A percentile compares a stretch with the other conserved stretches of the same genome.
phyloP scores from a whole-genome alignment of 2,888 invertebrate species.

The Epirrhoe alternata region DNA sequence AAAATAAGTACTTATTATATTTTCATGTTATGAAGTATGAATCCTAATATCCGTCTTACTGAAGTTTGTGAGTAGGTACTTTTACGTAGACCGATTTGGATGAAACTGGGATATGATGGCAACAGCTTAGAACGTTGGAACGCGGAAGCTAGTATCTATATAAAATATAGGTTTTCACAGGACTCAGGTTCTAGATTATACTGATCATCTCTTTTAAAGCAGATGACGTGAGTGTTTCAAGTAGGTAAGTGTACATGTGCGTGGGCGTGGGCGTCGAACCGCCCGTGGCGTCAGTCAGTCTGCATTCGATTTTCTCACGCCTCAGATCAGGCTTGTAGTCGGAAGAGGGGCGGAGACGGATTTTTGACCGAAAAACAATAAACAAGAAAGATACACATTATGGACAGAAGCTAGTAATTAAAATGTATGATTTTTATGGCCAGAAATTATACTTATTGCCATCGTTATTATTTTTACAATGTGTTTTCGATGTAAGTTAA shows the following conservation, averaged over 20 bases:
- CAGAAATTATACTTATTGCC: too few species aligned
- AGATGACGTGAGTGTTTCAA: constrained; percentile 21
- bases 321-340: constrained; percentile 47
- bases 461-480: too few species aligned
- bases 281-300: constrained; percentile 80
- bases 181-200: neutral
- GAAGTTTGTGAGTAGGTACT: too few species aligned
- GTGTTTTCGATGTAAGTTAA: neutral
- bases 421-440: too few species aligned
- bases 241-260: constrained; percentile 28
- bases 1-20: too few species aligned
- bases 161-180: neutral
- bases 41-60: too few species aligned
- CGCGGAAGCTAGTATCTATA: neutral
- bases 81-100: too few species aligned
- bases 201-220: neutral
- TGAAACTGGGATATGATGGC: too few species aligned
- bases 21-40: too few species aligned
- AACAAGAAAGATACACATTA: neutral
- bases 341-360: neutral
- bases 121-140: too few species aligned
- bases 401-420: too few species aligned
- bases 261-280: constrained; percentile 58
- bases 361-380: neutral
- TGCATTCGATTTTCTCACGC: constrained; percentile 62